These are phyloP conservation scores for Hydrotaea cyrtoneurina DNA, from an alignment of 2,888 invertebrate genomes.

Conservation along the genomic window DNA sequence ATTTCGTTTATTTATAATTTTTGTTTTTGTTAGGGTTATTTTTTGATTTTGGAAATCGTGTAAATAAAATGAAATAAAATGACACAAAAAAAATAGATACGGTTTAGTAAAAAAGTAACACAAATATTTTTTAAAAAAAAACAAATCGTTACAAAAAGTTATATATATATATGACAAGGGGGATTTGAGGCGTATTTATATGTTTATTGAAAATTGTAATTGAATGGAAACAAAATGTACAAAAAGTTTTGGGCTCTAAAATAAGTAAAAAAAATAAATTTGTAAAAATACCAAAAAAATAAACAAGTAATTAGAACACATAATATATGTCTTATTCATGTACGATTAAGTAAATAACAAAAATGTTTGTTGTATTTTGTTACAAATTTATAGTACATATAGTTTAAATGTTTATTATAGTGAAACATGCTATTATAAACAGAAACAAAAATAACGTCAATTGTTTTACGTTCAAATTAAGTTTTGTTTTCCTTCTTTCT, in stretches of 20 bases:
- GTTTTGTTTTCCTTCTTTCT: background rate
- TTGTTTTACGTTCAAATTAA: slow-evolving; percentile 19
- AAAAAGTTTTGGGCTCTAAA: slow-evolving; percentile 65
- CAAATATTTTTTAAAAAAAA: slow-evolving; percentile 1
- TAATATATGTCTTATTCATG: slow-evolving; percentile 32
- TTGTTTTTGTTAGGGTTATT: slow-evolving; percentile 9
- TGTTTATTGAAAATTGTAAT: background rate
- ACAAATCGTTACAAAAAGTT: background rate
- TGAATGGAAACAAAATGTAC: slow-evolving; percentile 58
- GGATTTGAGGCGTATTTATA: slow-evolving; percentile 5
- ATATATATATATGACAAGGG: background rate
- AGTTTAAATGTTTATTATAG: slow-evolving; percentile 51
- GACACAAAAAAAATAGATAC: slow-evolving; percentile 24
- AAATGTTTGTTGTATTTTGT: slow-evolving; percentile 31
- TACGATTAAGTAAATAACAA: slow-evolving; percentile 16
- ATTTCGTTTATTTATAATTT: slow-evolving; percentile 24
- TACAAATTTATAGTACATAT: slow-evolving; percentile 24
- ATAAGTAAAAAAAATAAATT: slow-evolving; percentile 31
- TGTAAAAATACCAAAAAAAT: slow-evolving; percentile 46
- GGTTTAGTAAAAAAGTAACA: slow-evolving; percentile 19
- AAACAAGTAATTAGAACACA: slow-evolving; percentile 32
- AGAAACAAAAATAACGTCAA: slow-evolving; percentile 46
- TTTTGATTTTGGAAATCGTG: background rate
- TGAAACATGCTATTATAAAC: slow-evolving; percentile 63
- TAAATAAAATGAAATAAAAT: slow-evolving; percentile 31